Conservation (phyloP, 1,140 invertebrate species). For the Cylas formicarius region DNA sequence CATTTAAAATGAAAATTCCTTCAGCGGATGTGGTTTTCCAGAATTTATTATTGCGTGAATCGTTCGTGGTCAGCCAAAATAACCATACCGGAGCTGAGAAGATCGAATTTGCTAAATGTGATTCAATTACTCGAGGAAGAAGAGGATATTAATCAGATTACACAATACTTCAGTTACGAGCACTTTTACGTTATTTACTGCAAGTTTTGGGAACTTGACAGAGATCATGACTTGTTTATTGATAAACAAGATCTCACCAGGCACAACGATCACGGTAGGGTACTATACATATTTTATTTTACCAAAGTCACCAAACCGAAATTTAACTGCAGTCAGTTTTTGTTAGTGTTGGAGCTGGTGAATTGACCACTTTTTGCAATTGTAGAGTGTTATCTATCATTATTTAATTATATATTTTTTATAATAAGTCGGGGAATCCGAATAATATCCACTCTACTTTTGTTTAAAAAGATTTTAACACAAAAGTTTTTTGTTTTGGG, state of each 20-base stretch:
- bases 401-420: no score
- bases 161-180: constrained; percentile 97
- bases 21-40: constrained; percentile 26
- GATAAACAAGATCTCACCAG: constrained; percentile 87
- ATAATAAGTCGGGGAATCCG: no score
- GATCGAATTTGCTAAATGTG: constrained; percentile 78
- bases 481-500: no score
- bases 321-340: neutral
- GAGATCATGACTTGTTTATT: constrained; percentile 96
- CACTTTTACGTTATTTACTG: constrained; percentile 99
- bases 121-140: constrained; percentile 78
- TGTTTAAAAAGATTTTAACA: no score
- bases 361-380: no score
- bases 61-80: constrained; percentile 95
- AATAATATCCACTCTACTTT: no score
- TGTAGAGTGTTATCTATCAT: no score
- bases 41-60: constrained; percentile 98
- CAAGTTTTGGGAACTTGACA: constrained; percentile 99
- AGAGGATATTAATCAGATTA: constrained; percentile 96
- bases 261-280: constrained; percentile 90
- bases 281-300: neutral
- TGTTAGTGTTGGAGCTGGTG: neutral
- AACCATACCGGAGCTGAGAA: constrained; percentile 79
- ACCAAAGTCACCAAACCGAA: no score
- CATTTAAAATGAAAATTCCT: no score